Conservation (phyloP, 2,797 vertebrate species). For the Sebastes reedi region DNA sequence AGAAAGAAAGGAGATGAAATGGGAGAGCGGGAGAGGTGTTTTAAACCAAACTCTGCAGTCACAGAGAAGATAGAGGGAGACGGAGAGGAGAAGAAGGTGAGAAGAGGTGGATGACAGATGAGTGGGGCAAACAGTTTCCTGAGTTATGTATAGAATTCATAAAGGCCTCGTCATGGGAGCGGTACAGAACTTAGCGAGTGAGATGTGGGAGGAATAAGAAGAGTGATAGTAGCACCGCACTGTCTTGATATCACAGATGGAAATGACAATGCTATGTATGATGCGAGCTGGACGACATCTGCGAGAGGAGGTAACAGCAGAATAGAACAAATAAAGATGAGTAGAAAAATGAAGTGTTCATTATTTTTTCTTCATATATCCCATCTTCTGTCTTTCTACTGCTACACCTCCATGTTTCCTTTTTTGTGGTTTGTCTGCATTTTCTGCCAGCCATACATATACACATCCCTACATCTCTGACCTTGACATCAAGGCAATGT, state of each 20-base stretch:
- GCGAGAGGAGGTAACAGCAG: neutral
- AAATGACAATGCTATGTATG: neutral
- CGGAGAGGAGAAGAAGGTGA: conserved; percentile 6
- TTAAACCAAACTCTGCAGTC: conserved; percentile 14
- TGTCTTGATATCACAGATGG: conserved; percentile 4
- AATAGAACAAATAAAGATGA: neutral
- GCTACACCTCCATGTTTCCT: neutral
- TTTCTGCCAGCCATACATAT: neutral
- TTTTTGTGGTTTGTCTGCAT: neutral
- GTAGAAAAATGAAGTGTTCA: neutral
- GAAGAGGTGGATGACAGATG: conserved; percentile 23
- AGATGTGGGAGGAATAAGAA: conserved; percentile 11
- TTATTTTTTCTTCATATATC: neutral
- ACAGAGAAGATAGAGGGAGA: conserved; percentile 5
- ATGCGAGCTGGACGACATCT: neutral
- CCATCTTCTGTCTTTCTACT: neutral
- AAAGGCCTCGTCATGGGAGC: conserved; percentile 29
- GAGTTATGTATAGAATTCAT: conserved; percentile 38
- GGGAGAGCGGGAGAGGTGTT: conserved; percentile 6
- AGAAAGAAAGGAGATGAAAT: conserved; percentile 13
- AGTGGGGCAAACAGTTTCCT: conserved; percentile 31
- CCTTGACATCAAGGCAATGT: conserved; percentile 24
- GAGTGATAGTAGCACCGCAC: neutral
- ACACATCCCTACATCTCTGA: neutral
- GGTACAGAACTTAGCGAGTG: conserved; percentile 4